Percentiles rank a stretch among this genome's conserved stretches.
Evolutionary conservation across 2,888 invertebrate genomes (phyloP).

Genomic region (Proisotoma minuta): DNA sequence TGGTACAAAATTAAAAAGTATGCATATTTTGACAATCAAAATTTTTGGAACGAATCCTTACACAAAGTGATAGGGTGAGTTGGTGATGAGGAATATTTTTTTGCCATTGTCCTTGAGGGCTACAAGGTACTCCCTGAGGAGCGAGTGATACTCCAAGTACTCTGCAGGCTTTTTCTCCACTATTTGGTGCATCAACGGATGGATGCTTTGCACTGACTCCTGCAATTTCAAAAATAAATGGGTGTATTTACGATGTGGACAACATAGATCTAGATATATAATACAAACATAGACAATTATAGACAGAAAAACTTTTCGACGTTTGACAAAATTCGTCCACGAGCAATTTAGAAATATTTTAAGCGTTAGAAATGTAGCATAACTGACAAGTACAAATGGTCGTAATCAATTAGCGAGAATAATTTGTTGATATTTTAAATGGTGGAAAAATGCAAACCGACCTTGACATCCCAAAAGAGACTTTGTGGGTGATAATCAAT

Average conservation of each 20-base stretch:
- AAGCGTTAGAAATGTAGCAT: background rate
- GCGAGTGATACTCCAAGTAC: constrained; percentile 71
- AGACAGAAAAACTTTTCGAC: too few relatives aligned
- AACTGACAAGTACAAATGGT: background rate
- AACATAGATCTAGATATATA: background rate
- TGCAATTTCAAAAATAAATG: too few relatives aligned
- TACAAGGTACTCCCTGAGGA: constrained; percentile 69
- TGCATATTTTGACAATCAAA: too few relatives aligned
- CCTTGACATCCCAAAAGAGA: constrained; percentile 88
- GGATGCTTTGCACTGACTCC: constrained; percentile 82
- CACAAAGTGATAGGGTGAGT: constrained; percentile 95
- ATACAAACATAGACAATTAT: too few relatives aligned
- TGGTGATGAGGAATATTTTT: constrained; percentile 90
- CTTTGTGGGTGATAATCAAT: constrained; percentile 94
- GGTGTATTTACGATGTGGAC: too few relatives aligned
- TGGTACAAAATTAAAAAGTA: too few relatives aligned
- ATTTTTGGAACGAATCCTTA: constrained; percentile 54
- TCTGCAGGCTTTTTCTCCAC: constrained; percentile 76
- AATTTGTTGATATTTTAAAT: background rate
- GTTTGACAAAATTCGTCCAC: background rate
- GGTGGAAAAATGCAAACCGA: constrained; percentile 51
- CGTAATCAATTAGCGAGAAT: background rate
- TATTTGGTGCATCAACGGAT: constrained; percentile 81
- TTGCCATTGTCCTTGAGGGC: constrained; percentile 70
- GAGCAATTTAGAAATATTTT: background rate